Base-by-base conservation (phyloP, 1,140 invertebrate species). In the Pomacea maculata region DNA sequence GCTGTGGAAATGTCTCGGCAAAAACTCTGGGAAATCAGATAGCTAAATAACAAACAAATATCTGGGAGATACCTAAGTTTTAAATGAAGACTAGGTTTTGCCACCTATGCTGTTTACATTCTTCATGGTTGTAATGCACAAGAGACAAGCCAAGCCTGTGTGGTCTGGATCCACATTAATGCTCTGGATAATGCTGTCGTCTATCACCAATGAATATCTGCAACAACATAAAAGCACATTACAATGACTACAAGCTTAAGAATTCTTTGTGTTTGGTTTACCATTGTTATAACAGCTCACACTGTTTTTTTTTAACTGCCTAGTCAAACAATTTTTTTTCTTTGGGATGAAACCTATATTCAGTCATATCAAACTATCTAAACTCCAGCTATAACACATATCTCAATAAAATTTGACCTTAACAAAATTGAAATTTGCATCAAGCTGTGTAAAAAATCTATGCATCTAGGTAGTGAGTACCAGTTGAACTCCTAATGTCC, bases 91-190 rank as follows among this genome's bases (percentile, higher is more conserved):
- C 12, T 45, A 75, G 12, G 55, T 61, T 61, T 61, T 61, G 57
- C 57, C 57, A 61, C 11, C 57, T 61, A 61, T 61, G 57, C 57
- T 61, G 57, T 61, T 61, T 61, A 61, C 57, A 15, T 25, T 80
- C 70, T 82, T 85, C 80, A 85, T 83, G 74, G 88, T 88, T 79
- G 86, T 83, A 55, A 90, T 89, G 82, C 89, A 90, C 79, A 90
- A 80, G 54, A 90, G 80, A 77, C 89, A 90, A 2, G 86, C 85
- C 12, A 98, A 93, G 12, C 97, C 97, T 72, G 96, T 97, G 85
- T 96, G 96, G 91, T 98, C 97, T 11, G 97, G 97, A 89, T 98
- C 97, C 61, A 97, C 95, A 89, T 97, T 97, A 67, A 98, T 89
- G 84, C 95, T 94, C 82, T 94, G 95, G 9, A 98, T 94, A 79